phyloP scores from a whole-genome alignment of 2,113 vertebrate genomes.

The Chaenogobius annularis region DNA sequence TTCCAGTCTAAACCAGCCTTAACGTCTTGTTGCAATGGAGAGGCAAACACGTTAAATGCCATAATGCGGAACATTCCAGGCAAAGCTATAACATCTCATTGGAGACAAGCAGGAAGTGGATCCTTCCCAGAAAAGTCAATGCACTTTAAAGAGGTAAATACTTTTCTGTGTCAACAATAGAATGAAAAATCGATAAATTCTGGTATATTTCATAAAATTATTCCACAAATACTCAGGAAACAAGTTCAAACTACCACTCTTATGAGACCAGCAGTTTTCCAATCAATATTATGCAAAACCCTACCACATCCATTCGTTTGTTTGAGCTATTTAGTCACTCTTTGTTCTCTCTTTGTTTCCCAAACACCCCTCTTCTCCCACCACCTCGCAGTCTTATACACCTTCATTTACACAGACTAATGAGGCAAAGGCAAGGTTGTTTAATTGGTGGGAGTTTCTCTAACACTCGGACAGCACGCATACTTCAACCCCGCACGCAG shows the following conservation, averaged over 20 bases:
- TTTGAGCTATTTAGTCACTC: neutral
- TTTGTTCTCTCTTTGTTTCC: neutral
- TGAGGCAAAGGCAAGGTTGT: conserved; percentile 40
- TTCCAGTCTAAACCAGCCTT: too few relatives aligned
- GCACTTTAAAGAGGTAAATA: too few relatives aligned
- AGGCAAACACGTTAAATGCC: too few relatives aligned
- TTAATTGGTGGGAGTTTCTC: conserved; percentile 40
- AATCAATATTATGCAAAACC: conserved; percentile 3
- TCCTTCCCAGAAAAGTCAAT: too few relatives aligned
- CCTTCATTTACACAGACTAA: conserved; percentile 61
- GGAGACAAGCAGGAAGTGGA: too few relatives aligned
- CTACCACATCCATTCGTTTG: neutral
- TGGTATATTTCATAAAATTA: neutral
- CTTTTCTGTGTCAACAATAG: too few relatives aligned
- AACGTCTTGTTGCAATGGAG: too few relatives aligned
- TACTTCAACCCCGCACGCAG: conserved; percentile 16
- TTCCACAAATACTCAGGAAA: neutral
- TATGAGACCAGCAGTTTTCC: neutral
- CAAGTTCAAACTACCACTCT: neutral
- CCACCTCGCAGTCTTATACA: conserved; percentile 30
- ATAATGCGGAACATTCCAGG: too few relatives aligned
- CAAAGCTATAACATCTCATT: too few relatives aligned
- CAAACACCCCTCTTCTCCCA: neutral
- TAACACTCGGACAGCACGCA: conserved; percentile 28
- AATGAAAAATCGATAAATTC: neutral